Base-by-base conservation (phyloP, 2,113 vertebrate species). In the Rhea pennata region DNA sequence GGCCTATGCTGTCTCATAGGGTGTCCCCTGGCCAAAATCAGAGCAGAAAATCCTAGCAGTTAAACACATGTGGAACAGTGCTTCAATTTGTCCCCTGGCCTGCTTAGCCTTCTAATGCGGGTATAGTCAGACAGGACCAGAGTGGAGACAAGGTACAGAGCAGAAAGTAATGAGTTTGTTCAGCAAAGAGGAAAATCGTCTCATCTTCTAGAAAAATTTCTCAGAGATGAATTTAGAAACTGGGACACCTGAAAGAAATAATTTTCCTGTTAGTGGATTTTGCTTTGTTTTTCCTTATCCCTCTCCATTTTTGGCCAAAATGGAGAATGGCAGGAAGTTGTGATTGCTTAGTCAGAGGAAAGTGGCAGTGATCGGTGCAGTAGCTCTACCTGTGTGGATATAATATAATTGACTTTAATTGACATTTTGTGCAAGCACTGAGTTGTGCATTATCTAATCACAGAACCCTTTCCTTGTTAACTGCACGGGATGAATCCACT, bases 151-250 rank as follows among this genome's bases (percentile, higher is more conserved):
- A 73, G 9, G 4, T 16, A 17, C 1, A 2, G 75, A 75, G 39
- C 46, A 81, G 40, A 65, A 78, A 77, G 40, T 23, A 4, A 8
- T 1, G 4, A 0, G 0, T 23, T 36, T 78, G 6, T 5, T 72
- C 27, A 8, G 21, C 59, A 64, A 76, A 76, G 31, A 69, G 4
- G 11, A 77, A 72, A 61, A 48, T 8, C 2, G 10, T 39, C 72
- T 51, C 65, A 67, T 76, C 21, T 44, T 51, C 48, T 20, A 19
- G 10, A 51, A 69, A 58, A 33, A 53, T 62, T 31, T 5, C 65
- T 86, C 31, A 69, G 73, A 83, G 13, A 15, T 64, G 19, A 67
- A 40, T 69, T 81, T 27, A 11, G 7, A 69, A 69, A 59, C 56
- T 31, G 33, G 56, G 29, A 33, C 56, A 59, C 46, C 72, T 31